A percentile compares a stretch with the other conserved stretches of the same genome.
Conservation (phyloP, 2,888 invertebrate species). For the Proisotoma minuta region DNA sequence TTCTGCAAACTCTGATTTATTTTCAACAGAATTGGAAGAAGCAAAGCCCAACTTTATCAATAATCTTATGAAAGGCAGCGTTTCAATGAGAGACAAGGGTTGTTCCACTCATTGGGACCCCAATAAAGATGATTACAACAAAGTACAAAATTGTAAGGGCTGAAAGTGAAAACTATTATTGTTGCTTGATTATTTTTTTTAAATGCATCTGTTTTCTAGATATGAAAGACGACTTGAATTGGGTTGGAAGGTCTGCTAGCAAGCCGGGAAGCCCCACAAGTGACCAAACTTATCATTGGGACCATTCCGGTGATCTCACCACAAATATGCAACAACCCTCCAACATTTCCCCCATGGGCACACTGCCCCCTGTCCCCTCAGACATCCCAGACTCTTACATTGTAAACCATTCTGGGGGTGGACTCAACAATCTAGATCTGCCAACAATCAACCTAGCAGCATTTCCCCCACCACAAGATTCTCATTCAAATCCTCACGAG, state of each 20-base stretch:
- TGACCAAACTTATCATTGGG: slow-evolving; percentile 43
- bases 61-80: slow-evolving; percentile 44
- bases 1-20: slow-evolving; percentile 46
- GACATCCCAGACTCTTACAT: slow-evolving; percentile 44
- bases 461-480: slow-evolving; percentile 38
- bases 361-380: slow-evolving; percentile 40
- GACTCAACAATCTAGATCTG: slow-evolving; percentile 3
- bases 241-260: slow-evolving; percentile 41
- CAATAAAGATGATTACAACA: slow-evolving; percentile 46
- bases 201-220: slow-evolving; percentile 25
- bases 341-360: slow-evolving; percentile 46
- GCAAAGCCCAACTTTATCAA: slow-evolving; percentile 45
- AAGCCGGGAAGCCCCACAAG: slow-evolving; percentile 45
- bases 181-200: not conserved
- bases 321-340: slow-evolving; percentile 43
- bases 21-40: slow-evolving; percentile 37
- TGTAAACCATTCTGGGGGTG: slow-evolving; percentile 19
- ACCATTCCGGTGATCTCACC: slow-evolving; percentile 38
- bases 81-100: slow-evolving; percentile 19
- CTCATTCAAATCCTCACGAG: slow-evolving; percentile 17
- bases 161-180: not conserved
- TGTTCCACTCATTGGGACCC: slow-evolving; percentile 36
- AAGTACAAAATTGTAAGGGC: slow-evolving; percentile 47
- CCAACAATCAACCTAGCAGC: slow-evolving; percentile 41
- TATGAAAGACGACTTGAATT: slow-evolving; percentile 47